A percentile compares a stretch with the other conserved stretches of the same genome.
phyloP scores from a whole-genome alignment of 2,113 vertebrate genomes.

The Callopanchax toddi region DNA sequence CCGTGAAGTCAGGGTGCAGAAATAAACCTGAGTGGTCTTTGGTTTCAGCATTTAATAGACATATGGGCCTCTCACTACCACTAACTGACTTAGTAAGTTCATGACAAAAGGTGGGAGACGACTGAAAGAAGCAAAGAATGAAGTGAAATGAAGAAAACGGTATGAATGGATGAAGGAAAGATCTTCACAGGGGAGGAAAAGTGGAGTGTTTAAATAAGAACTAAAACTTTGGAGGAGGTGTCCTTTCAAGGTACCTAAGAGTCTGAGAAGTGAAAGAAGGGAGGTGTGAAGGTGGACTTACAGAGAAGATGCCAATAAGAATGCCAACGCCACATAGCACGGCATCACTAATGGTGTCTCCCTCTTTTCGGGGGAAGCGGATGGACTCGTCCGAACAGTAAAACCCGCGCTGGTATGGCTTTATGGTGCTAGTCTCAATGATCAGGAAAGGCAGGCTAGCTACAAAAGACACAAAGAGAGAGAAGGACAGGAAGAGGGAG shows the following conservation, averaged over 20 bases:
- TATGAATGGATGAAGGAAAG: slow-evolving; percentile 37
- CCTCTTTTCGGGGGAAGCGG: slow-evolving; percentile 92
- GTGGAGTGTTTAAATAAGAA: slow-evolving; percentile 23
- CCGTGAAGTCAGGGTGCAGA: slow-evolving; percentile 13
- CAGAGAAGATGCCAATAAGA: slow-evolving; percentile 94
- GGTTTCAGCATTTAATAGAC: slow-evolving; percentile 36
- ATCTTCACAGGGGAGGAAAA: slow-evolving; percentile 32
- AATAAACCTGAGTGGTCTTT: slow-evolving; percentile 24
- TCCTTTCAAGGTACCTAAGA: slow-evolving; percentile 16
- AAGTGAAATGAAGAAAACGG: slow-evolving; percentile 39
- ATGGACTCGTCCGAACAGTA: slow-evolving; percentile 90
- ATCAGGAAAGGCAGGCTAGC: slow-evolving; percentile 98
- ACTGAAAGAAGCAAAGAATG: slow-evolving; percentile 31
- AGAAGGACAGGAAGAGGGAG: slow-evolving; percentile 60
- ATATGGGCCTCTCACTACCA: slow-evolving; percentile 30
- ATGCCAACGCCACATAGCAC: slow-evolving; percentile 95
- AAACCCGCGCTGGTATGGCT: slow-evolving; percentile 89
- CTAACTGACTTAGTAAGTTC: slow-evolving; percentile 20
- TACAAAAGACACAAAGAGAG: slow-evolving; percentile 76
- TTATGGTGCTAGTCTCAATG: slow-evolving; percentile 97
- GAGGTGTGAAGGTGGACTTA: slow-evolving; percentile 80
- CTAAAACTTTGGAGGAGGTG: slow-evolving; percentile 26
- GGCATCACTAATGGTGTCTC: slow-evolving; percentile 95
- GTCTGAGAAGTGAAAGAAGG: slow-evolving; percentile 26
- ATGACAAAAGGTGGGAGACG: slow-evolving; percentile 23